phyloP scores from a whole-genome alignment of 2,888 invertebrate genomes.

The Candidula unifasciata region DNA sequence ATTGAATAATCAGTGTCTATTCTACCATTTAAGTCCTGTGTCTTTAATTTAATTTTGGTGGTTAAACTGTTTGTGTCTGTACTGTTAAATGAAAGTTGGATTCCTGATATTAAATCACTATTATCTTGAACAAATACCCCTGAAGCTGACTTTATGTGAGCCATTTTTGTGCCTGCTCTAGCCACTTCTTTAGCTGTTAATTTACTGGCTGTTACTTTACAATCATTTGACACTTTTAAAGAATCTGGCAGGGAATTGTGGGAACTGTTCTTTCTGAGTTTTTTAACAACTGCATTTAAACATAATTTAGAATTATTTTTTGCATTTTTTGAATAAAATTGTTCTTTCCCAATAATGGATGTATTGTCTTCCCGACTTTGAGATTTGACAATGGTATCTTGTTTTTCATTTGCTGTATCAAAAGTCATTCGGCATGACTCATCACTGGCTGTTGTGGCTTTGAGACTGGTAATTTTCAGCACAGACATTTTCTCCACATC shows the following conservation, averaged over 20 bases:
- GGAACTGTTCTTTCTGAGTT: not conserved
- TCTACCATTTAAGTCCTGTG: not conserved
- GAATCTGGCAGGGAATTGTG: not conserved
- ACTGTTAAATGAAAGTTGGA: not conserved
- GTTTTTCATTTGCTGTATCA: not conserved
- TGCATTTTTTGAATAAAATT: not conserved
- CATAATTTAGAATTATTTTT: too few species aligned
- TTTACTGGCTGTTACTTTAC: conserved; percentile 33
- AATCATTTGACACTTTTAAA: not conserved
- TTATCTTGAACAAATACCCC: not conserved
- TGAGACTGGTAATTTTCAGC: not conserved
- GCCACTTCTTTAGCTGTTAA: conserved; percentile 43
- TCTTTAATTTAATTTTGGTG: not conserved
- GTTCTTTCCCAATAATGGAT: not conserved
- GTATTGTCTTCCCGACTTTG: not conserved
- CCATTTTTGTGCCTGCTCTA: conserved; percentile 32
- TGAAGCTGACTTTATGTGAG: not conserved
- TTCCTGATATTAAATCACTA: too few species aligned
- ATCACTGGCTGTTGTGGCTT: not conserved
- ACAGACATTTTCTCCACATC: not conserved
- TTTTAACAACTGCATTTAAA: not conserved
- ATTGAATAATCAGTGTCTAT: not conserved
- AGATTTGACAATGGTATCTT: not conserved
- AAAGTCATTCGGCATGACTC: not conserved
- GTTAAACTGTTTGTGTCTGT: not conserved